Conservation (phyloP, 2,888 invertebrate genomes). For the Adela reaumurella region DNA sequence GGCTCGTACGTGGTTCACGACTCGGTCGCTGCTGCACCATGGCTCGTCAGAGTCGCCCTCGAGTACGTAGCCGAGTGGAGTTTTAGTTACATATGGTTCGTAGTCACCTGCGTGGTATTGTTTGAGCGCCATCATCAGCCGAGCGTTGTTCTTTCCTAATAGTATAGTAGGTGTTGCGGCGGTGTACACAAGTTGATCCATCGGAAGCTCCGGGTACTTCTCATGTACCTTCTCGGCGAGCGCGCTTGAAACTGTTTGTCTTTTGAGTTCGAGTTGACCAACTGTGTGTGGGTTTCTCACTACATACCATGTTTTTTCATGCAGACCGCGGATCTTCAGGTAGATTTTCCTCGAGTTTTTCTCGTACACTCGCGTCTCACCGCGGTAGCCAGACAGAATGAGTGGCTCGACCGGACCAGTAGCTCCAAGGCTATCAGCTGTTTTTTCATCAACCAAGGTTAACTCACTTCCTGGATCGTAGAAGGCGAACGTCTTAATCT, state of each 20-base stretch:
- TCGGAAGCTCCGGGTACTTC: constrained; percentile 3
- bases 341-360: too few relatives aligned
- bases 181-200: constrained; percentile 2
- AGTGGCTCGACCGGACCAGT: constrained; percentile 6
- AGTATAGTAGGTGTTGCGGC: constrained; percentile 3
- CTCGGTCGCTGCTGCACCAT: too few relatives aligned
- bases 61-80: constrained; percentile 2
- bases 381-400: constrained; percentile 1
- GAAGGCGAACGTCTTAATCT: constrained; percentile 6
- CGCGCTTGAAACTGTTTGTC: constrained; percentile 1
- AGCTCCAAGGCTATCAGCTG: constrained; percentile 5
- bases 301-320: neutral
- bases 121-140: neutral
- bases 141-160: constrained; percentile 9
- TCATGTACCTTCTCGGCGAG: neutral
- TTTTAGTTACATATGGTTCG: constrained; percentile 7
- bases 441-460: constrained; percentile 5
- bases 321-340: too few relatives aligned
- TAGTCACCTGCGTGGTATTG: neutral
- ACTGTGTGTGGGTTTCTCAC: neutral
- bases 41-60: neutral
- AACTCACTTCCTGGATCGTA: constrained; percentile 10
- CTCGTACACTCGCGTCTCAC: neutral
- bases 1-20: too few relatives aligned
- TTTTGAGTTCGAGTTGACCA: neutral